Percentiles rank a stretch among this genome's conserved stretches.
phyloP scores from a whole-genome alignment of 2,888 invertebrate species.

The Ethmia dodecea region DNA sequence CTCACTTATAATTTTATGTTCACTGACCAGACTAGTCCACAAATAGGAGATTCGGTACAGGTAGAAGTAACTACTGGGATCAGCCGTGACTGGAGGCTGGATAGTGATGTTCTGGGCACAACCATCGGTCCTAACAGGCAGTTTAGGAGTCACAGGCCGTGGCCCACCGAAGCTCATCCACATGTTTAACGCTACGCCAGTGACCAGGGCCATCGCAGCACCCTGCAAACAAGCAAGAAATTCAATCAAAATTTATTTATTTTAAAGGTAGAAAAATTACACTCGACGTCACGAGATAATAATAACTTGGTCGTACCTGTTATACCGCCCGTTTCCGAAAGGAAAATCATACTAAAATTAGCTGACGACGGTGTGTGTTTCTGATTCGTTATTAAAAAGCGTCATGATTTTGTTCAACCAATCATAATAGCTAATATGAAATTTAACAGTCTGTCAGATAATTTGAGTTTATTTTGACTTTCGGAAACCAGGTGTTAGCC shows the following conservation, averaged over 20 bases:
- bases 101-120: conserved; percentile 61
- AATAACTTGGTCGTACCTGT: neutral
- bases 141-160: conserved; percentile 75
- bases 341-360: no score
- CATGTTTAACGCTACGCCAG: conserved; percentile 82
- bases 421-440: no score
- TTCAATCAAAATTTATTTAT: neutral
- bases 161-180: conserved; percentile 93
- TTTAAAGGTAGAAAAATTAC: no score
- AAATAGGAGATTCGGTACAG: conserved; percentile 85
- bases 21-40: conserved; percentile 80
- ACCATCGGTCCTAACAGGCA: conserved; percentile 78
- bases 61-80: conserved; percentile 74
- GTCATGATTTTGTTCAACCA: no score
- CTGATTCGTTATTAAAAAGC: no score
- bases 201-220: conserved; percentile 79
- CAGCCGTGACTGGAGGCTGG: conserved; percentile 8
- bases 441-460: no score
- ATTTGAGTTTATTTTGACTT: no score
- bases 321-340: neutral
- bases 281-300: no score
- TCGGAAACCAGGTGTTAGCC: no score
- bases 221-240: conserved; percentile 71
- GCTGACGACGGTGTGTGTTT: no score
- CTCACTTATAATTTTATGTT: no score